A percentile compares a stretch with the other conserved stretches of the same genome.
Conservation (phyloP, 2,888 invertebrate genomes). For the Dioctria linearis region DNA sequence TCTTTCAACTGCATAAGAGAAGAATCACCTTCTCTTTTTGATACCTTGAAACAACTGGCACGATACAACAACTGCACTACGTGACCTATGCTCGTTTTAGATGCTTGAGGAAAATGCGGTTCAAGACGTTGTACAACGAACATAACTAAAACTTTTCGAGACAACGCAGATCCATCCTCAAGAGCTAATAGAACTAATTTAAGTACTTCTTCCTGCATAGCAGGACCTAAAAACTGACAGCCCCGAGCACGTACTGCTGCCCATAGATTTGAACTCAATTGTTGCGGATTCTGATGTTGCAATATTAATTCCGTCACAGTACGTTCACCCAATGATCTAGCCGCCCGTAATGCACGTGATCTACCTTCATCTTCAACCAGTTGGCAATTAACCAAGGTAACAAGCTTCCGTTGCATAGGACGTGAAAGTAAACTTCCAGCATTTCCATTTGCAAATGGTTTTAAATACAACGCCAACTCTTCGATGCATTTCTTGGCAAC, state of each 20-base stretch:
- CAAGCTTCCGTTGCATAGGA: conserved; percentile 96
- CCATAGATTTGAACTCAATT: conserved; percentile 94
- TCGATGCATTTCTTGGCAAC: conserved; percentile 86
- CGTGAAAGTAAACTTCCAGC: conserved; percentile 78
- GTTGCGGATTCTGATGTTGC: conserved; percentile 96
- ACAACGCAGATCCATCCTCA: conserved; percentile 95
- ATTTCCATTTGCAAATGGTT: conserved; percentile 81
- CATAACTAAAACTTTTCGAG: conserved; percentile 96
- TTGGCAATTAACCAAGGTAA: conserved; percentile 93
- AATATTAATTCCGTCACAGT: conserved; percentile 94
- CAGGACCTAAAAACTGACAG: conserved; percentile 98
- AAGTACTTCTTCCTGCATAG: conserved; percentile 99
- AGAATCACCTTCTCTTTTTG: conserved; percentile 96
- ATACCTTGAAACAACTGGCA: conserved; percentile 98
- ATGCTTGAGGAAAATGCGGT: conserved; percentile 96
- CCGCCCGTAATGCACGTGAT: conserved; percentile 84
- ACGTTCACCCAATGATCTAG: conserved; percentile 93
- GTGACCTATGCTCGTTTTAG: conserved; percentile 99
- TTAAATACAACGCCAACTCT: conserved; percentile 89
- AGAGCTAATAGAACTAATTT: conserved; percentile 93
- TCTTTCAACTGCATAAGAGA: conserved; percentile 98
- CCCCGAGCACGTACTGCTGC: conserved; percentile 96
- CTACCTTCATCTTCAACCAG: conserved; percentile 91
- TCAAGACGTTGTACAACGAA: conserved; percentile 97
- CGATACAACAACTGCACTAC: conserved; percentile 98